Percentiles rank a stretch among this genome's conserved stretches.
phyloP scores from a whole-genome alignment of 2,113 vertebrate genomes.

The Peromyscus maniculatus region DNA sequence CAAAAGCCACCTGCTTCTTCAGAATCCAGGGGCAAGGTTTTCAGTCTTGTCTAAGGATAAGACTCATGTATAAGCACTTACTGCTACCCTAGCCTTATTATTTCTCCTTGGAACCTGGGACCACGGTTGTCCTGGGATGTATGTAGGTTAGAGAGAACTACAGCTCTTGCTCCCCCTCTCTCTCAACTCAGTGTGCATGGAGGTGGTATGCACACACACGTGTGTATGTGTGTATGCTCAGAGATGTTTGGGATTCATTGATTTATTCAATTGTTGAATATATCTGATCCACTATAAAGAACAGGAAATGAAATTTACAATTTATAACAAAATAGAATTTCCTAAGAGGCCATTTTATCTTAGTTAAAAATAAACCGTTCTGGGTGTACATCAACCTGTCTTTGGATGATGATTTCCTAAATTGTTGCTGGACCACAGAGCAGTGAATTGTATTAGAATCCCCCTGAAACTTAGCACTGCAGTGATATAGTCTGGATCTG shows the following conservation, averaged over 20 bases:
- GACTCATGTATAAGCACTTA: neutral
- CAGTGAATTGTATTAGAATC: neutral
- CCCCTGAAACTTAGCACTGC: neutral
- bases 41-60: neutral
- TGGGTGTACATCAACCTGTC: neutral
- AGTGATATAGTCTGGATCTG: neutral
- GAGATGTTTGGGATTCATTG: neutral
- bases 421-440: constrained; percentile 16
- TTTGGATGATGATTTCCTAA: constrained; percentile 25
- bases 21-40: neutral
- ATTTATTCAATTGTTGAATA: constrained; percentile 35
- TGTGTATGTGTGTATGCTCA: neutral
- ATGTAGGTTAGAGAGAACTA: neutral
- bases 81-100: neutral
- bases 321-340: constrained; percentile 31
- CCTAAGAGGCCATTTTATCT: neutral
- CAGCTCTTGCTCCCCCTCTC: too few species aligned
- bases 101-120: neutral
- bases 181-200: neutral
- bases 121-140: neutral
- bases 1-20: neutral
- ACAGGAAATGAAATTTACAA: neutral
- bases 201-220: too few species aligned
- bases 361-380: constrained; percentile 21
- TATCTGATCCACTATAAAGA: constrained; percentile 28